Evolutionary conservation across 2,888 invertebrate species (phyloP), one percentile per base, ranked within the genome.

Genomic region (Drosophila neutralis): DNA sequence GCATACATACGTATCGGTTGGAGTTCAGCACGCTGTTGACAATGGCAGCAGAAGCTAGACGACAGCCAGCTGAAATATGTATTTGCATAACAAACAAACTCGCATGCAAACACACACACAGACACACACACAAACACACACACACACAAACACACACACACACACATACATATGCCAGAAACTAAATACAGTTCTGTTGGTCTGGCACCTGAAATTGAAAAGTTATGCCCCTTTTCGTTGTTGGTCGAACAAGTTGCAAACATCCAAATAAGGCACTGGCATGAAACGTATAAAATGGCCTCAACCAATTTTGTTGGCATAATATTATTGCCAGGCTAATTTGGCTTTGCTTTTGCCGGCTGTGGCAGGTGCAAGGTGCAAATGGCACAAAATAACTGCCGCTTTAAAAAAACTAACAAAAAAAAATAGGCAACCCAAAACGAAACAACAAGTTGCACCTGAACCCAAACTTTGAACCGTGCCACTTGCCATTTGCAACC

Each of bases 341-440:
- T 78, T 82, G 61, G 51, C 52, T 49, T 8, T 56, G 38, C 59
- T 61, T 48, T 49, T 51, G 52, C 65, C 27, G 13, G 18, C 7
- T 8, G 36, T 11, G 45, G 51, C 45, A 31, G 62, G 66, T 66
- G 73, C 84, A 71, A 84, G 81, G 89, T 91, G 89, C 87, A 88
- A 90, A 91, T 88, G 86, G 83, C 90, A 83, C 86, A 60, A 88
- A 87, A 88, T 80, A 71, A 35, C 60, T 82, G 72, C 68, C 60
- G 69, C 72, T 58, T 69, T 74, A 73, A 83, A 70, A 21, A 21
- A 2, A 45, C 33, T 33, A 7, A 13, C 13, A 21, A 13, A 21
- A 21, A 11, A 11, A 21, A 76, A 64, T 69, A 70, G 69, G 68
- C 67, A 67, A 72, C 78, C 78, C 73, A 65, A 80, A 83, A 74